Evolutionary conservation across 2,113 vertebrate species (phyloP).

Genomic region (Ptychochromis oligacanthus): DNA sequence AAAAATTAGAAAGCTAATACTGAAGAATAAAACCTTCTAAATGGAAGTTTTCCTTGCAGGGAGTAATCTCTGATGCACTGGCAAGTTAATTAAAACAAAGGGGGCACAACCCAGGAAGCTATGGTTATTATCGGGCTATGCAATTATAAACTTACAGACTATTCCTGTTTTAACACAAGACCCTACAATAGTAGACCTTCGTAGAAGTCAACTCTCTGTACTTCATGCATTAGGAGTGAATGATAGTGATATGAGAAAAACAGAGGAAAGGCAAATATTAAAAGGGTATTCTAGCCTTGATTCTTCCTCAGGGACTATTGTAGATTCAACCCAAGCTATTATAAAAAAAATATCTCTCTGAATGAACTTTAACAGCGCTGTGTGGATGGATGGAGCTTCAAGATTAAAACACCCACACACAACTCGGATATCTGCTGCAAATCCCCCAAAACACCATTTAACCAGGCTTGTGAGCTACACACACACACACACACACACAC

Average conservation of each 20-base stretch:
- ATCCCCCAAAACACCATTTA: slow-evolving; percentile 40
- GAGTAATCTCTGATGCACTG: not conserved
- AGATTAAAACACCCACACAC: slow-evolving; percentile 52
- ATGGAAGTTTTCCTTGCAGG: not conserved
- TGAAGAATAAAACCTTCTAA: not conserved
- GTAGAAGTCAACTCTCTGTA: not conserved
- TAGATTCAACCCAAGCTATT: not conserved
- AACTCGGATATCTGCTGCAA: slow-evolving; percentile 12
- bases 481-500: not conserved
- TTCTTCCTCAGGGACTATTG: slow-evolving; percentile 9
- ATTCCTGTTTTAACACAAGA: not conserved
- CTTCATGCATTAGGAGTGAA: not conserved
- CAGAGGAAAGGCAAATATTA: not conserved
- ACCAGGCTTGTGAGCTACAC: not conserved
- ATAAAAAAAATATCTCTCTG: slow-evolving; percentile 14
- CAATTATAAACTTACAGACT: not conserved
- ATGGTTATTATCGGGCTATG: not conserved
- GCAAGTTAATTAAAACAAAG: slow-evolving; percentile 31
- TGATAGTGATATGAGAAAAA: not conserved
- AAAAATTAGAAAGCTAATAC: not conserved
- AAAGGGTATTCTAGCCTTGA: not conserved
- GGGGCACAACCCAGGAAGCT: not conserved
- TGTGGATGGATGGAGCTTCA: slow-evolving; percentile 17
- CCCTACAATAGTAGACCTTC: not conserved
- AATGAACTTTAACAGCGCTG: slow-evolving; percentile 37